Evolutionary conservation across 2,113 vertebrate genomes (phyloP).

Genomic region (Piprites chloris): DNA sequence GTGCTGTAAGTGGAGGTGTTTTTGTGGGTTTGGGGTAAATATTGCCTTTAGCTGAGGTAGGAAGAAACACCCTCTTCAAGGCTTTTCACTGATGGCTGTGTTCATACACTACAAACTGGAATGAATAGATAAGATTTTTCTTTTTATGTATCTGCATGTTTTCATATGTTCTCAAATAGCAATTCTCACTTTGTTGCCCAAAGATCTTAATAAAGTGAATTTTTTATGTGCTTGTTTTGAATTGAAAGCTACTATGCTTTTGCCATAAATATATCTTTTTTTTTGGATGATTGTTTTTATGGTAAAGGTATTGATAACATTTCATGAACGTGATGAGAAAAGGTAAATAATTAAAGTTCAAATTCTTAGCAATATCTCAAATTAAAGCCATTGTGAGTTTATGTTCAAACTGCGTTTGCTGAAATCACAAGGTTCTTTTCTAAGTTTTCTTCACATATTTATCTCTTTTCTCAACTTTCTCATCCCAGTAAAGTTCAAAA

Average conservation of each 20-base stretch:
- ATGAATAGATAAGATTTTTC: neutral
- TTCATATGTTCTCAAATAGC: neutral
- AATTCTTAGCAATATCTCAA: neutral
- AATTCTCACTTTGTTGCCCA: neutral
- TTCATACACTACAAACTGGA: neutral
- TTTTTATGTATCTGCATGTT: neutral
- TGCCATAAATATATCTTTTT: neutral
- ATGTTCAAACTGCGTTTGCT: neutral
- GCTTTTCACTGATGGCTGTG: neutral
- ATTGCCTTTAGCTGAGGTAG: neutral
- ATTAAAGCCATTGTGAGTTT: neutral
- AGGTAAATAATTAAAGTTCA: neutral
- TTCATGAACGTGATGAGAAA: neutral
- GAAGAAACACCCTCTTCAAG: neutral
- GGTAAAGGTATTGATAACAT: neutral
- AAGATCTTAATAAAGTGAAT: neutral
- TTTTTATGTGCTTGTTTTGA: neutral
- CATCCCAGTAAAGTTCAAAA: neutral
- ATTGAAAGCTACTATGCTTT: neutral
- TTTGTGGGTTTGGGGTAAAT: neutral
- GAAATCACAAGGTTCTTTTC: accelerated
- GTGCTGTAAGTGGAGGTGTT: neutral
- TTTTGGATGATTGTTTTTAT: neutral
- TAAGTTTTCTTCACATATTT: neutral
- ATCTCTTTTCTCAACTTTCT: neutral